Base-by-base conservation (phyloP, 2,888 invertebrate genomes). In the Melikaiella ostensackeni region DNA sequence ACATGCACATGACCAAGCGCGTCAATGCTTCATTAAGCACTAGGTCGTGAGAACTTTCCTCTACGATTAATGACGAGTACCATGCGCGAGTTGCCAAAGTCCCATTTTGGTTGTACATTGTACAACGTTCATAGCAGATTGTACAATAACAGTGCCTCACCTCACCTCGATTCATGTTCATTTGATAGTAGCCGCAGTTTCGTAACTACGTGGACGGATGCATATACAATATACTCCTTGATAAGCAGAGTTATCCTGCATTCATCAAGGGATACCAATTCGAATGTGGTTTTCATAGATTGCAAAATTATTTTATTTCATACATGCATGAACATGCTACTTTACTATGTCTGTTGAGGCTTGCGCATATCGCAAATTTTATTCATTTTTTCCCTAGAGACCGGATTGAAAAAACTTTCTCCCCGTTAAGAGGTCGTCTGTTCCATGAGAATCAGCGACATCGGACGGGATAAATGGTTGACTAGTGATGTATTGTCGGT, bases 1-100 rank as follows among this genome's bases (percentile, higher is more conserved):
- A 84, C 82, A 84, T 81, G 50, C 9, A 55, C 30, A 70, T 46
- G 30, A 70, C 70, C 30, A 55, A 70, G 50, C 70, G 33, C 70
- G 50, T 55, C 70, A 70, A 70, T 70, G 70, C 70, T 70, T 55
- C 70, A 70, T 70, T 55, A 70, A 33, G 50, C 30, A 55, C n/a
- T 30, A 46, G 50, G 30, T 70, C 50, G 70, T 70, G 70, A 70
- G 50, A 70, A 46, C 30, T 70, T 70, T 70, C 50, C 70, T 50
- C 46, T 70, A 30, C 30, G 70, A 50, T 70, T 46, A 70, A 70
- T 70, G 70, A 70, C n/a, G 70, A 70, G 27, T 70, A 70, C 50
- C 42, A 30, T 11, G 50, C 50, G 50, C n/a, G 50, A 70, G 70
- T 70, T 70, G 70, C 50, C 70, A 33, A 70, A 70, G 50, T 70